Evolutionary conservation across 2,888 invertebrate species (phyloP).

Genomic region (Chloromyia formosa): DNA sequence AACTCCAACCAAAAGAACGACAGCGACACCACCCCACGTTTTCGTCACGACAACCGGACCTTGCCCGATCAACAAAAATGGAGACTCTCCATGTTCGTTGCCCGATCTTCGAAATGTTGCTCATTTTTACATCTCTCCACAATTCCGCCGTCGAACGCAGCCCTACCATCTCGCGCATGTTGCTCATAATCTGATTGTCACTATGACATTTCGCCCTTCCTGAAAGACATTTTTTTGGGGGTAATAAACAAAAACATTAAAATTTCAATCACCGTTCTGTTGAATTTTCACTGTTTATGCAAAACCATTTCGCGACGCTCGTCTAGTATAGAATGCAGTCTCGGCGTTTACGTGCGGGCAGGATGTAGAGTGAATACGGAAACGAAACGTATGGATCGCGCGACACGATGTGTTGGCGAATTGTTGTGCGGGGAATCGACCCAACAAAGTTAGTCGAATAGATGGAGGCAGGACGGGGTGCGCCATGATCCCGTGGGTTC

Average conservation of each 20-base stretch:
- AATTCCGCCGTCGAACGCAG: neutral
- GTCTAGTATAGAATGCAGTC: neutral
- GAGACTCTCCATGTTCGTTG: too few species aligned
- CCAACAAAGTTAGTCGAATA: neutral
- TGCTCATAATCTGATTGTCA: slow-evolving; percentile 26
- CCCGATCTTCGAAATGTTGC: slow-evolving; percentile 3
- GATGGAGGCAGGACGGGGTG: neutral
- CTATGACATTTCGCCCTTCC: slow-evolving; percentile 17
- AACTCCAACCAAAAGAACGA: too few species aligned
- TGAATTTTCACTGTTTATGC: neutral
- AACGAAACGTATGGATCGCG: too few species aligned
- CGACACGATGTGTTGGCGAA: neutral
- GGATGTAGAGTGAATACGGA: too few species aligned
- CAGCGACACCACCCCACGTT: neutral
- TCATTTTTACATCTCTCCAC: slow-evolving; percentile 6
- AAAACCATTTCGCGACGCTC: neutral
- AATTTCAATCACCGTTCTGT: neutral
- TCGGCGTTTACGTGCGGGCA: too few species aligned
- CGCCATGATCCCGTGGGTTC: slow-evolving; percentile 63
- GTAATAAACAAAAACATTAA: slow-evolving; percentile 35
- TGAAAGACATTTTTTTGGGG: slow-evolving; percentile 28
- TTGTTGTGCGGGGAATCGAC: neutral
- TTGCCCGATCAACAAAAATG: neutral
- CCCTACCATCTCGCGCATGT: slow-evolving; percentile 1
- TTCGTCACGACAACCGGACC: neutral